These are phyloP conservation scores for Periparus ater DNA, from an alignment of 2,797 vertebrate genomes.

Conservation along the genomic window DNA sequence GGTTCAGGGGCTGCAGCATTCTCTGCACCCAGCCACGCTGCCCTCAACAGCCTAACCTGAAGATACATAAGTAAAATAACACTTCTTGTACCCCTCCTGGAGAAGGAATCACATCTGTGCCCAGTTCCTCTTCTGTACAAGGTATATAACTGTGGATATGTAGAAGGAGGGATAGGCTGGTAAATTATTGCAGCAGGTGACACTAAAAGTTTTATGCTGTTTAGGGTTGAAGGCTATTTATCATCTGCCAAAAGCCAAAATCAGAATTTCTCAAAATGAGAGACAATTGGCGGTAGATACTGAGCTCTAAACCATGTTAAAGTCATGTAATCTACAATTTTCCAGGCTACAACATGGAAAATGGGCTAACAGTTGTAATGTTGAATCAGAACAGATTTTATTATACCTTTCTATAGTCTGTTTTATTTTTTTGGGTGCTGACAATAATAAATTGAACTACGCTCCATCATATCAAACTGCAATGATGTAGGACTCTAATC, in stretches of 20 bases:
- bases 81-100: background rate
- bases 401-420: background rate
- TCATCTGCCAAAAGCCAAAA: background rate
- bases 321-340: background rate
- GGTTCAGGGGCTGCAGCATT: background rate
- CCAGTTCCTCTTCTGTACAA: background rate
- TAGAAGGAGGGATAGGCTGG: background rate
- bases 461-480: background rate
- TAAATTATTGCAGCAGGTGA: background rate
- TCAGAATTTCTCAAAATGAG: background rate
- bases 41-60: background rate
- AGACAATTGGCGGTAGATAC: background rate
- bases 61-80: background rate
- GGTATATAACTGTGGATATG: background rate
- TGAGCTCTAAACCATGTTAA: background rate
- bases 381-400: background rate
- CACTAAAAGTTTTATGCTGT: background rate
- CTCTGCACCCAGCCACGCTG: background rate
- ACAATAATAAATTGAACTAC: background rate
- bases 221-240: background rate
- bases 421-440: background rate
- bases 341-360: background rate
- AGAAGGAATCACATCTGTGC: background rate
- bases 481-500: background rate
- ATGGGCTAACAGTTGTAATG: background rate